A percentile compares a stretch with the other conserved stretches of the same genome.
These are phyloP conservation scores for Aradus depressus DNA, from an alignment of 2,888 invertebrate species.

Conservation along the genomic window DNA sequence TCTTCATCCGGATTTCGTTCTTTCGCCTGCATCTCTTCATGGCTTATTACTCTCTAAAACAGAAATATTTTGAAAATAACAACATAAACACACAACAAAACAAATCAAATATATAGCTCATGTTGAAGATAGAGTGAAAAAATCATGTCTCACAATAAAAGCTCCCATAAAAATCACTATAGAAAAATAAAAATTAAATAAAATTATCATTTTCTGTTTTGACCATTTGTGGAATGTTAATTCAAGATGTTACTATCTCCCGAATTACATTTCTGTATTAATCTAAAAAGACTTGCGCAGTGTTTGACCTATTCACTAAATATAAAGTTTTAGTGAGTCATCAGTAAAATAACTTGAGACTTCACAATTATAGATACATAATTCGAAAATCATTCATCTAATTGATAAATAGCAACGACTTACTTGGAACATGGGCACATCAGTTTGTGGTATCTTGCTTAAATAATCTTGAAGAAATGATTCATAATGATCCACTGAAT, in stretches of 20 bases:
- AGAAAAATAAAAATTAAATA: too few species aligned
- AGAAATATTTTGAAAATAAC: too few species aligned
- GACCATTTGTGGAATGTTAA: too few species aligned
- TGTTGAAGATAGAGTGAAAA: not conserved
- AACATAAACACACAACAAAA: not conserved
- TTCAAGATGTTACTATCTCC: too few species aligned
- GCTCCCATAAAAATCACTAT: not conserved
- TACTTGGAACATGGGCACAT: constrained; percentile 9
- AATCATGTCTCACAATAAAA: not conserved
- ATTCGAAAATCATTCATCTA: not conserved
- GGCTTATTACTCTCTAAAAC: constrained; percentile 52
- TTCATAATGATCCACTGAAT: constrained; percentile 1
- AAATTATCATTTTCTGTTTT: too few species aligned
- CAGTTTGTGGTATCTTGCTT: constrained; percentile 5
- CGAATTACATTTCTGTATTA: too few species aligned
- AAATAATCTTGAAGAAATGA: constrained; percentile 11
- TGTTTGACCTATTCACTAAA: too few species aligned
- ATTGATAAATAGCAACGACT: too few species aligned
- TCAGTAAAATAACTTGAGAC: too few species aligned
- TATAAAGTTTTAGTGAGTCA: too few species aligned
- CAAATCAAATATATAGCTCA: not conserved
- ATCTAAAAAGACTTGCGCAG: too few species aligned
- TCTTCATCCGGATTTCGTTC: constrained; percentile 55
- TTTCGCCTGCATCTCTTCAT: constrained; percentile 63
- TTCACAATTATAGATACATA: not conserved